phyloP scores from a whole-genome alignment of 2,113 vertebrate genomes.

The Pseudorectes ferrugineus region DNA sequence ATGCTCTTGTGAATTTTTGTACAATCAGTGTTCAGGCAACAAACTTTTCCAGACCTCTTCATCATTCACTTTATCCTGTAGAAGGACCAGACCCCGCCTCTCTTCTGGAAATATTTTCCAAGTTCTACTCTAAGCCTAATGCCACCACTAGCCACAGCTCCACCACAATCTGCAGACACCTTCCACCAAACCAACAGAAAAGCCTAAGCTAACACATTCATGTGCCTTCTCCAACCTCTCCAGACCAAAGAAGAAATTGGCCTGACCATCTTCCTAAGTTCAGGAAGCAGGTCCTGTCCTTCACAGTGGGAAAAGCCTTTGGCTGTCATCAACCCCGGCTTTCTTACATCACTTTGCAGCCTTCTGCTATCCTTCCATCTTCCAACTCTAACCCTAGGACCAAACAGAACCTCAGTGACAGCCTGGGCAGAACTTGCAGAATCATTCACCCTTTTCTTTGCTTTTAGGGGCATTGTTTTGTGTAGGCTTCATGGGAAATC shows the following conservation, averaged over 20 bases:
- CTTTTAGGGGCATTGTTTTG: background rate
- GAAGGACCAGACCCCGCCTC: background rate
- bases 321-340: background rate
- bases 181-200: background rate
- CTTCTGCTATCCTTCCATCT: background rate
- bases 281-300: background rate
- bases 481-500: fast-evolving
- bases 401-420: background rate
- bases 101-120: background rate
- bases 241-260: background rate
- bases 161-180: background rate
- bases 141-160: background rate
- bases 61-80: background rate
- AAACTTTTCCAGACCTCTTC: background rate
- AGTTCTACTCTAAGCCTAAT: fast-evolving
- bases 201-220: background rate
- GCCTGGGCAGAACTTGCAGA: background rate
- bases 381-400: background rate
- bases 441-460: background rate
- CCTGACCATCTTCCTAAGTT: background rate
- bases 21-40: background rate
- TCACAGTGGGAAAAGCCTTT: background rate
- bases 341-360: background rate
- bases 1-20: background rate
- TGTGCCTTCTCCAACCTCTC: background rate